Evolutionary conservation across 1,140 invertebrate genomes (phyloP), one percentile per base, ranked within the genome.

Genomic region (Tetraneura akinire): DNA sequence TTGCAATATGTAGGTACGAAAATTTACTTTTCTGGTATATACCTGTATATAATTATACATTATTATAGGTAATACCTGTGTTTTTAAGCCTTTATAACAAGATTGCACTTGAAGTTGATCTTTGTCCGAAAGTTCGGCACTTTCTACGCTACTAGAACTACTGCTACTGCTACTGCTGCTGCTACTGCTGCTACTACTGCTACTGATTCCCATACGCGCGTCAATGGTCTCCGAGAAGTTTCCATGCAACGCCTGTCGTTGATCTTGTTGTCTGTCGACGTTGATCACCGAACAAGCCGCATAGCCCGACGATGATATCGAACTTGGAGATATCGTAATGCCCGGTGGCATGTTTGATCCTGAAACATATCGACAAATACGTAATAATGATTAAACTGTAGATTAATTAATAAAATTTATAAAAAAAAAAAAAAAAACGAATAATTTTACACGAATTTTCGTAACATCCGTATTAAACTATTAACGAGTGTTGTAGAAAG

Each of bases 51-150:
- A n/a, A n/a, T n/a, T n/a, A n/a, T n/a, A n/a, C n/a, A n/a, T n/a
- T n/a, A n/a, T n/a, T n/a, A n/a, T n/a, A n/a, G n/a, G n/a, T n/a
- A n/a, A n/a, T 83, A 89, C 88, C 84, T 92, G 90, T 0, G 92
- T 93, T 84, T 93, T 93, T 76, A 94, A 88, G 55, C 92, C 92
- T 42, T 89, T 88, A 83, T 93, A 94, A 84, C 94, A 94, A 57
- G 91, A 90, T 85, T 95, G 93, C 78, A 94, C 89, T 85, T 94
- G 92, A 23, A 89, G 86, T 13, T 92, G 86, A 83, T 95, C 93
- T 74, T 89, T 86, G 57, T 93, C 91, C 3, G 89, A 90, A 16
- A 94, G 74, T 62, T 83, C 83, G 1, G 82, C 80, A 18, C 80
- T 82, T 32, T 82, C 83, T 8, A 70, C 81, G 14, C 82, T 81